A percentile compares a stretch with the other conserved stretches of the same genome.
phyloP scores from a whole-genome alignment of 2,113 vertebrate species.

The Sinocyclocheilus anophthalmus region DNA sequence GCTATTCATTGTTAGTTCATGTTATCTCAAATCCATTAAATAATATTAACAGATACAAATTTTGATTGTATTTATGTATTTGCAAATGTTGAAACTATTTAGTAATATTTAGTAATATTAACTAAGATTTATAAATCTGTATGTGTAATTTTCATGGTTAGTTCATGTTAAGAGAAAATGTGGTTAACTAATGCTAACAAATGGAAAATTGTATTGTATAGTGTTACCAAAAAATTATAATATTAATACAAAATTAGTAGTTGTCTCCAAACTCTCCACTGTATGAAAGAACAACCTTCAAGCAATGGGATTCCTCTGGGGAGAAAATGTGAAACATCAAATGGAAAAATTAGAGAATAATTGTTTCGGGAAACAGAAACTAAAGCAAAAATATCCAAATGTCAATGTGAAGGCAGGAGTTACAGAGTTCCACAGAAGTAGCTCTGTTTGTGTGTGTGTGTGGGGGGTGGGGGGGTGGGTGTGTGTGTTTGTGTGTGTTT shows the following conservation, averaged over 20 bases:
- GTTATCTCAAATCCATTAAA: too few species aligned
- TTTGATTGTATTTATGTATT: too few species aligned
- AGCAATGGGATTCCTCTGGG: background rate
- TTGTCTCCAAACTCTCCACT: background rate
- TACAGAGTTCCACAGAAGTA: slow-evolving; percentile 13
- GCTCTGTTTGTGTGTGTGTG: slow-evolving; percentile 19
- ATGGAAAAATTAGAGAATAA: background rate
- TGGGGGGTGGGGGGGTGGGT: slow-evolving; percentile 20
- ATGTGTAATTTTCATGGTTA: too few species aligned
- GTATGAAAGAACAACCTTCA: background rate
- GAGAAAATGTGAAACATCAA: background rate
- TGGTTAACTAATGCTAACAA: too few species aligned
- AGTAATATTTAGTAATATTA: too few species aligned
- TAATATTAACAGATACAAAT: too few species aligned
- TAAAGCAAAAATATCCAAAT: slow-evolving; percentile 3
- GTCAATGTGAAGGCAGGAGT: background rate
- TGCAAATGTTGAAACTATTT: too few species aligned
- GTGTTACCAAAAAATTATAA: background rate
- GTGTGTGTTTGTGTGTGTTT: slow-evolving; percentile 23
- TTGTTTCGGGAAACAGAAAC: slow-evolving; percentile 34
- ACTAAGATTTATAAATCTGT: too few species aligned
- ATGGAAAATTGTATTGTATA: too few species aligned
- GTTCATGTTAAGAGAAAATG: too few species aligned
- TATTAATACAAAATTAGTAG: background rate
- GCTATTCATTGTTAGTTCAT: too few species aligned